Evolutionary conservation across 2,113 vertebrate genomes (phyloP), one percentile per base, ranked within the genome.

Genomic region (Peromyscus californicus): DNA sequence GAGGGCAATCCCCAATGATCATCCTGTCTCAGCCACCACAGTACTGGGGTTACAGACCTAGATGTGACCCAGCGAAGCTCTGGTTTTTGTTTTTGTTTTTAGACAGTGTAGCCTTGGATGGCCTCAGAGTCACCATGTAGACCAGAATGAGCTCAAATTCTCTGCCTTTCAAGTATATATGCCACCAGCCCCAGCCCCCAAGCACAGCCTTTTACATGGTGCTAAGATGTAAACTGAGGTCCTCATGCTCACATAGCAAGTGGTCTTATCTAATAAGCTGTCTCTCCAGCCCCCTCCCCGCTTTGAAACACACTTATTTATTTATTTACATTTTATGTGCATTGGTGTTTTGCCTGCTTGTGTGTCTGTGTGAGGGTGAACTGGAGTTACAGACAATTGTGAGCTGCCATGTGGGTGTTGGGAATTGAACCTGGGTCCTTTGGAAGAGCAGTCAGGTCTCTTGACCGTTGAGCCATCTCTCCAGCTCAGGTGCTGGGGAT

Each of bases 81-180:
- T 92, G 10, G 75, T 75, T 97, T 96, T 93, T 65, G 29, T 65
- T 91, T 70, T 11, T 91, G 69, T 54, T 61, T 89, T 45, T 59
- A 15, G 45, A 48, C 51, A 51, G 51, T 51, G 51, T 51, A 11
- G 51, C 48, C 48, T 51, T 51, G 21, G 36, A 57, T 39, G 12
- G 54, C 57, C n/a, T 39, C 22, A 61, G 61, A 83, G 26, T 61
- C 57, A 83, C 57, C 57, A 42, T 61, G 51, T 82, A 36, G 33
- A 83, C n/a, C 57, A 61, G 36, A n/a, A 36, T 57, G 2, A 42
- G 33, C 54, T 59, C 33, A 59, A n/a, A 82, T 54, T 39, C 21
- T 61, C 36, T 61, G 57, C 51, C 54, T 82, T 39, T n/a, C 33
- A 57, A 57, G 45, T 78, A 26, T 13, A 29, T 31, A 6, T 31